Conservation (phyloP, 2,797 vertebrate genomes). For the Myotis findleyi region DNA sequence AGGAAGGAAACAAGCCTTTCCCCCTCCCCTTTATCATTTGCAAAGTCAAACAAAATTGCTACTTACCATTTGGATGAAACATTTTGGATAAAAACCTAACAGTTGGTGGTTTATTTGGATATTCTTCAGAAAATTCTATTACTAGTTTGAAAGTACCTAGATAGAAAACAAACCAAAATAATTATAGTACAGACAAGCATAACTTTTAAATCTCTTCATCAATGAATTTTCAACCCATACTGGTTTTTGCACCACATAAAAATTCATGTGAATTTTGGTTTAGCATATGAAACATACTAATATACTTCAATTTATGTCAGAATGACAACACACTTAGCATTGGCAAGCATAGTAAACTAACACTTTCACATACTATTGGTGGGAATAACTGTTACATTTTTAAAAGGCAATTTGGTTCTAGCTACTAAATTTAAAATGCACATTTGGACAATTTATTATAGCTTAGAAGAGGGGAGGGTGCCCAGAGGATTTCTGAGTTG, state of each 20-base stretch:
- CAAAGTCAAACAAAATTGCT: slow-evolving; percentile 59
- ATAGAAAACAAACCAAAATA: slow-evolving; percentile 78
- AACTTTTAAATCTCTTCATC: slow-evolving; percentile 22
- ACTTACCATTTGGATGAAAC: slow-evolving; percentile 99
- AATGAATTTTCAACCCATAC: slow-evolving; percentile 37
- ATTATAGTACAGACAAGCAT: slow-evolving; percentile 58
- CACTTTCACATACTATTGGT: not conserved
- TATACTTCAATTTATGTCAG: not conserved
- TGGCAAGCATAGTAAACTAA: not conserved
- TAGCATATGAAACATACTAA: not conserved
- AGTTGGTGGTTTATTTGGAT: slow-evolving; percentile 99
- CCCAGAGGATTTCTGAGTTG: not conserved
- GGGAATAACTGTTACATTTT: slow-evolving; percentile 12
- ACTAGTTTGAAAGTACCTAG: slow-evolving; percentile 99
- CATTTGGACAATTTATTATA: not conserved
- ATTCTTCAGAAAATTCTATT: slow-evolving; percentile 99
- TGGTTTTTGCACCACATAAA: slow-evolving; percentile 32
- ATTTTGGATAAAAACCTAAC: slow-evolving; percentile 99
- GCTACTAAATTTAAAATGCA: slow-evolving; percentile 52
- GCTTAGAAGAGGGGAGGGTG: not conserved
- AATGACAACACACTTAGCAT: not conserved
- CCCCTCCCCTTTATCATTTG: not conserved
- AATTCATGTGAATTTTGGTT: not conserved
- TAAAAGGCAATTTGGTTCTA: slow-evolving; percentile 5
- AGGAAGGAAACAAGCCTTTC: not conserved